phyloP scores from a whole-genome alignment of 2,113 vertebrate genomes.

The Nycticebus coucang region DNA sequence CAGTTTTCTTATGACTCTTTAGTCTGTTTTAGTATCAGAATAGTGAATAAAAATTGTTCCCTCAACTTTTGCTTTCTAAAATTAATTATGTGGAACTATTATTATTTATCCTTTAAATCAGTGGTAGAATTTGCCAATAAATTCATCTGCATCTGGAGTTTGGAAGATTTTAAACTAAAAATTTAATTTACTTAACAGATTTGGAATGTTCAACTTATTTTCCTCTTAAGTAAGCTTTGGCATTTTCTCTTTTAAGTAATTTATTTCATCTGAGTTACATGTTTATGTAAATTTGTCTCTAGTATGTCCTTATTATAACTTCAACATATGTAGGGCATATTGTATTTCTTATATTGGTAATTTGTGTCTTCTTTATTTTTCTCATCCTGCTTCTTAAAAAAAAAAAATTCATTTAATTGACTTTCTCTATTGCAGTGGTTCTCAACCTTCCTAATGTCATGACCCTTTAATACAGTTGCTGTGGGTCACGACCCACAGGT shows the following conservation, averaged over 20 bases:
- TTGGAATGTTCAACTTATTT: neutral
- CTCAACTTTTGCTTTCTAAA: neutral
- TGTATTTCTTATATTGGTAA: neutral
- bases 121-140: neutral
- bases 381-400: neutral
- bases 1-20: neutral
- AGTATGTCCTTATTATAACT: neutral
- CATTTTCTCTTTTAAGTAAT: neutral
- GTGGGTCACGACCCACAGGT: too few species aligned
- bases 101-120: neutral
- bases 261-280: neutral
- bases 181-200: neutral
- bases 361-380: neutral
- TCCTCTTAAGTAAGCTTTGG: neutral
- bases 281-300: neutral
- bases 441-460: too few species aligned
- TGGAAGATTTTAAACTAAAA: neutral
- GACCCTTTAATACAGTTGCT: too few species aligned
- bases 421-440: neutral
- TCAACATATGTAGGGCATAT: neutral
- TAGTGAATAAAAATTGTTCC: neutral
- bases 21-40: neutral
- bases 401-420: neutral
- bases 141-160: neutral
- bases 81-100: neutral